phyloP scores from a whole-genome alignment of 2,888 invertebrate genomes.

The Apamea sordens region DNA sequence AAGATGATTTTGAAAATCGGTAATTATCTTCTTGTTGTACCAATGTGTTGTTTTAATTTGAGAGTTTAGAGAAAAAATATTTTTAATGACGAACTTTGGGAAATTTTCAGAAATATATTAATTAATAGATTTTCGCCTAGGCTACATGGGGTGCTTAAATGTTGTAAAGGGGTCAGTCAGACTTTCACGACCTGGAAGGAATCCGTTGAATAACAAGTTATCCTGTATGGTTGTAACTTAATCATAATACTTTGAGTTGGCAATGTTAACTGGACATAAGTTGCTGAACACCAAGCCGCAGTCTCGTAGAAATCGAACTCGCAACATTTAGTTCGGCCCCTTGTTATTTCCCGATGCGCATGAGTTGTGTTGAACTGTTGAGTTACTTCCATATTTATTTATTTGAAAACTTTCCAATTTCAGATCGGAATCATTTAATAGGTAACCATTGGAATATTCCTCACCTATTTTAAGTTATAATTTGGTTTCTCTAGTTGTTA shows the following conservation, averaged over 20 bases:
- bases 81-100: neutral
- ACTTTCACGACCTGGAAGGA: neutral
- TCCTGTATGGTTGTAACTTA: neutral
- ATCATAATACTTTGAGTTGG: conserved; percentile 6
- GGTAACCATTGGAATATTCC: conserved; percentile 87
- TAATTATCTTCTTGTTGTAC: neutral
- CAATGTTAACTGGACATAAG: conserved; percentile 37
- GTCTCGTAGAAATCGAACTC: conserved; percentile 36
- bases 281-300: conserved; percentile 33
- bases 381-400: conserved; percentile 78
- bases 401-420: conserved; percentile 88
- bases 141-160: neutral
- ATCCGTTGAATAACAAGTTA: neutral
- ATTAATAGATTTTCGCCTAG: neutral
- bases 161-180: too few species aligned
- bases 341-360: conserved; percentile 73
- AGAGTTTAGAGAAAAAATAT: neutral
- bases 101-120: neutral
- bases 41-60: neutral
- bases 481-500: conserved; percentile 82
- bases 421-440: conserved; percentile 91
- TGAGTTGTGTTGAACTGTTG: conserved; percentile 68
- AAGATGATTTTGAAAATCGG: neutral
- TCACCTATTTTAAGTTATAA: conserved; percentile 77
- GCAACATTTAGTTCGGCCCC: conserved; percentile 50